Conservation (phyloP, 2,797 vertebrate species). For the Pangasius macronema region DNA sequence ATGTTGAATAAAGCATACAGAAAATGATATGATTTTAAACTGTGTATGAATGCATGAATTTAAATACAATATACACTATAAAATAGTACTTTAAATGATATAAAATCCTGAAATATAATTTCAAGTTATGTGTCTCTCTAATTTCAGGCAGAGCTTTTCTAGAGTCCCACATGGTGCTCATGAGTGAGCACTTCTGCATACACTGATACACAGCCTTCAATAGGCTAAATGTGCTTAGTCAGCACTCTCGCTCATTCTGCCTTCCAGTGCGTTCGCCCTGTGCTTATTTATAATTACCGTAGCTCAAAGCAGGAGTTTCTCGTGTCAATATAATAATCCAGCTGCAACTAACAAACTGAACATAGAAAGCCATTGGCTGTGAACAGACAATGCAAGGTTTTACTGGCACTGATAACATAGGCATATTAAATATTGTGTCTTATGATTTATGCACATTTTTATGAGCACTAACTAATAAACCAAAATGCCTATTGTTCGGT, state of each 20-base stretch:
- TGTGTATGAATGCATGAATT: neutral
- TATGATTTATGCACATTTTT: neutral
- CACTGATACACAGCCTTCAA: constrained; percentile 34
- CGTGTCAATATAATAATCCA: constrained; percentile 15
- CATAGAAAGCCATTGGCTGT: neutral
- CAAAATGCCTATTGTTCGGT: neutral
- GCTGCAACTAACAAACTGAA: neutral
- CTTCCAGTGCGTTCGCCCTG: constrained; percentile 37
- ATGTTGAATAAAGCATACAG: neutral
- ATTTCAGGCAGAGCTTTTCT: neutral
- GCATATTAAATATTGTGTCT: neutral
- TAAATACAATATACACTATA: neutral
- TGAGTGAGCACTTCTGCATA: constrained; percentile 7
- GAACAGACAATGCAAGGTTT: neutral
- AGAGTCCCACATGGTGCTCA: neutral
- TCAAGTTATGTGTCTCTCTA: neutral
- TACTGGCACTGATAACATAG: neutral
- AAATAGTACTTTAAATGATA: neutral
- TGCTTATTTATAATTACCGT: constrained; percentile 29
- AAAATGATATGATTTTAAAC: neutral
- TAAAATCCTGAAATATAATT: neutral
- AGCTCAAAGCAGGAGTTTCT: constrained; percentile 21
- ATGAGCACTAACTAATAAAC: neutral
- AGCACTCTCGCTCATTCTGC: constrained; percentile 37
- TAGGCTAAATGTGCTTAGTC: constrained; percentile 21